A percentile compares a stretch with the other conserved stretches of the same genome.
Conservation (phyloP, 2,797 vertebrate genomes). For the Novumbra hubbsi region DNA sequence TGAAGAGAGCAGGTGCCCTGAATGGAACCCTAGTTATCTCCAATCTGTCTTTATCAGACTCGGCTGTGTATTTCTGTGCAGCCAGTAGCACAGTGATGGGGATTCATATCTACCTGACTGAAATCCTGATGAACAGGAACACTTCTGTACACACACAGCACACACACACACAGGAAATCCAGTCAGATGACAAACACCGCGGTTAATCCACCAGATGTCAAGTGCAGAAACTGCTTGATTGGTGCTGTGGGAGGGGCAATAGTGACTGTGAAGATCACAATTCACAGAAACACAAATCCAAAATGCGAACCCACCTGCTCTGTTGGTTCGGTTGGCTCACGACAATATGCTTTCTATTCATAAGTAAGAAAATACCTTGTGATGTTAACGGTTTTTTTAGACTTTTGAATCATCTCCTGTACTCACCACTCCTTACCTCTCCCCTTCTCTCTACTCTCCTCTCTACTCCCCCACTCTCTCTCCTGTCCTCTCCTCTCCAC, state of each 20-base stretch:
- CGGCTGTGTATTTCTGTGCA: slow-evolving; percentile 53
- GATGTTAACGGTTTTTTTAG: too few species aligned
- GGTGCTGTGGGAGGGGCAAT: too few species aligned
- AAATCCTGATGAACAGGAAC: slow-evolving; percentile 26
- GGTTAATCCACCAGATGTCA: not conserved
- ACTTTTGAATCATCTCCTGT: not conserved
- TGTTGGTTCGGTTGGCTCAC: too few species aligned
- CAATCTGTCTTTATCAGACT: slow-evolving; percentile 16
- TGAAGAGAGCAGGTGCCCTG: not conserved
- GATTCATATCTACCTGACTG: slow-evolving; percentile 14
- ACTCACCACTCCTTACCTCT: not conserved
- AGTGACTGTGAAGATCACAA: too few species aligned
- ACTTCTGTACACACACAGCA: not conserved
- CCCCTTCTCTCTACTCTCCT: not conserved
- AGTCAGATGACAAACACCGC: not conserved
- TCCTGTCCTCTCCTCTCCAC: too few species aligned
- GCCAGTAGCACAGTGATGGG: slow-evolving; percentile 47
- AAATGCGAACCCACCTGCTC: too few species aligned
- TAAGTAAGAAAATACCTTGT: too few species aligned
- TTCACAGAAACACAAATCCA: too few species aligned
- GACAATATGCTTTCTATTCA: too few species aligned
- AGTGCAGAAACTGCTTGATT: too few species aligned
- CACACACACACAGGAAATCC: slow-evolving; percentile 1
- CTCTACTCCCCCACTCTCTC: too few species aligned
- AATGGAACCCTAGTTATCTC: slow-evolving; percentile 33